Percentiles rank a stretch among this genome's conserved stretches.
Evolutionary conservation across 2,797 vertebrate genomes (phyloP).

Genomic region (Aphelocoma californica): DNA sequence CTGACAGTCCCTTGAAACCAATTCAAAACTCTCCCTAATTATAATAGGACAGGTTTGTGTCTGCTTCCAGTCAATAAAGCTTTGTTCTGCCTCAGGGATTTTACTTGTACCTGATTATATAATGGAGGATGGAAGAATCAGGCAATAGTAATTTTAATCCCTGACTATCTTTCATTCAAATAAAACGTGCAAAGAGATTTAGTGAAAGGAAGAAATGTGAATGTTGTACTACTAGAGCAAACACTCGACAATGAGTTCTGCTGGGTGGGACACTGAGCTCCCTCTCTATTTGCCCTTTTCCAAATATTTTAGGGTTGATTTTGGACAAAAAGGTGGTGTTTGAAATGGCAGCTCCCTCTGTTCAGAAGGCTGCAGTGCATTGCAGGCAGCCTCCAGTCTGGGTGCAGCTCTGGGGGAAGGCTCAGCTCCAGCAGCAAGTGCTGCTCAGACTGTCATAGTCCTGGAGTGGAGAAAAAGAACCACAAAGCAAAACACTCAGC

Average conservation of each 20-base stretch:
- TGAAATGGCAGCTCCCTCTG: not conserved
- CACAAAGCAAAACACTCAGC: not conserved
- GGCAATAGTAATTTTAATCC: slow-evolving; percentile 52
- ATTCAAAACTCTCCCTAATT: slow-evolving; percentile 52
- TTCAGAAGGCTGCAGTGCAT: not conserved
- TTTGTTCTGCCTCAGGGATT: slow-evolving; percentile 62
- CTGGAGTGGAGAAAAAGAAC: not conserved
- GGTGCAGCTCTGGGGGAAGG: not conserved
- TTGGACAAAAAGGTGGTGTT: not conserved
- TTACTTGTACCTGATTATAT: slow-evolving; percentile 55
- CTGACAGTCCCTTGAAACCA: slow-evolving; percentile 49
- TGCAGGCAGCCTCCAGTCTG: not conserved
- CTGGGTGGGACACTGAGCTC: not conserved
- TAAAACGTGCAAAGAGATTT: not conserved
- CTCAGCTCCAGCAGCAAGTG: not conserved
- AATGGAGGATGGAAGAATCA: slow-evolving; percentile 24
- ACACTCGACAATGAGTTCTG: not conserved
- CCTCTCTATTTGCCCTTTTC: not conserved
- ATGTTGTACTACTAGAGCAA: not conserved
- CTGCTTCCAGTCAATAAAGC: slow-evolving; percentile 60
- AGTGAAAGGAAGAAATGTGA: not conserved
- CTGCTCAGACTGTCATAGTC: not conserved
- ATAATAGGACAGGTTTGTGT: slow-evolving; percentile 45
- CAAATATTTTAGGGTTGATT: not conserved
- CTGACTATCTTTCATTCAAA: slow-evolving; percentile 38